Evolutionary conservation across 1,140 invertebrate species (phyloP).

Genomic region (Wasmannia auropunctata): DNA sequence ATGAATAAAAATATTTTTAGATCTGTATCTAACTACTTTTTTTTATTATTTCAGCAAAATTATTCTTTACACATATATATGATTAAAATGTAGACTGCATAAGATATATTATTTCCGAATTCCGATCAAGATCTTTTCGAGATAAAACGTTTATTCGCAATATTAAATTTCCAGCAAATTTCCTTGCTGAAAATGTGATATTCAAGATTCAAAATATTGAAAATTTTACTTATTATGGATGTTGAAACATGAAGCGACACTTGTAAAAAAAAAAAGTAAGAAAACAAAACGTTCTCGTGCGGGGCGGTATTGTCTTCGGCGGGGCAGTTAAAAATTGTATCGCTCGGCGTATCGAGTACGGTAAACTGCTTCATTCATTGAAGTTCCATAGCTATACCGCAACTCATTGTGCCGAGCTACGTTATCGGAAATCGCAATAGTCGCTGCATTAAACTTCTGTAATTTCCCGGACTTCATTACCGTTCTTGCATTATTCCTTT

Average conservation of each 20-base stretch:
- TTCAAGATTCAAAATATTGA: neutral
- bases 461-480: slow-evolving; percentile 62
- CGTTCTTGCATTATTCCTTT: slow-evolving; percentile 59
- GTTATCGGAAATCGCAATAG: slow-evolving; percentile 59
- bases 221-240: neutral
- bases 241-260: neutral
- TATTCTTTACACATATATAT: neutral
- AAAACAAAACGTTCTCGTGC: neutral
- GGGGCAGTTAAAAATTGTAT: slow-evolving; percentile 44
- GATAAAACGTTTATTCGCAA: neutral
- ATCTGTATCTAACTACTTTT: no score
- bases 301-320: neutral
- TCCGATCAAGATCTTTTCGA: neutral
- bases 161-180: neutral
- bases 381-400: slow-evolving; percentile 14
- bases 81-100: neutral
- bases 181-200: neutral
- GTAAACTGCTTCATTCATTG: slow-evolving; percentile 49
- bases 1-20: no score
- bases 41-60: no score
- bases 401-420: slow-evolving; percentile 27
- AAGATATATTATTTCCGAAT: neutral
- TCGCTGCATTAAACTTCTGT: slow-evolving; percentile 52
- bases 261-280: neutral
- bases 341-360: slow-evolving; percentile 21